Evolutionary conservation across 2,113 vertebrate genomes (phyloP).

Genomic region (Procavia capensis): DNA sequence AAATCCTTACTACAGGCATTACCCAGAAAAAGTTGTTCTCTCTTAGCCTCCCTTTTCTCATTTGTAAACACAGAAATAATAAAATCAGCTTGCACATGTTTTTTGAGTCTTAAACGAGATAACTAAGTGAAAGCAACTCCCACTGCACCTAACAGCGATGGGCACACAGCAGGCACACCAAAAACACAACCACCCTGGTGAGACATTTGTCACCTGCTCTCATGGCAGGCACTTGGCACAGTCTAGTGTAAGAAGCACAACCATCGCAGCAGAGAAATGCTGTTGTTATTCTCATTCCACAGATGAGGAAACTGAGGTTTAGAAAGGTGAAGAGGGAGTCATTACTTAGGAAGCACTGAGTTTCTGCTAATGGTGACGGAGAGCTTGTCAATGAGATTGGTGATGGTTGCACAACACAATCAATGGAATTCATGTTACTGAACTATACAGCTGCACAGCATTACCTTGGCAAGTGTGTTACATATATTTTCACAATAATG

Average conservation of each 20-base stretch:
- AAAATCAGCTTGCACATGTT: not conserved
- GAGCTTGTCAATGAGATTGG: not conserved
- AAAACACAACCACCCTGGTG: not conserved
- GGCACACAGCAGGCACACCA: accelerated
- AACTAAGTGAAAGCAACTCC: not conserved
- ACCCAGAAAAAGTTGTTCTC: not conserved
- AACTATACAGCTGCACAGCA: not conserved
- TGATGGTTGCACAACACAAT: not conserved
- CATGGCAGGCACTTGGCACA: too few relatives aligned
- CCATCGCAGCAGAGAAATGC: not conserved
- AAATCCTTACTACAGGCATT: not conserved
- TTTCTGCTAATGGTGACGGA: not conserved
- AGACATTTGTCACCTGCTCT: not conserved
- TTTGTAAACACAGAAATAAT: not conserved
- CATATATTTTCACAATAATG: not conserved
- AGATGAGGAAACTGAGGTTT: not conserved
- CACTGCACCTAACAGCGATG: not conserved
- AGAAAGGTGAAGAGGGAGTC: not conserved
- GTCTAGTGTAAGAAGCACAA: not conserved
- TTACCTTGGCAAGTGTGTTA: not conserved
- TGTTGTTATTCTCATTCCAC: not conserved
- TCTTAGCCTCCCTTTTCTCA: not conserved
- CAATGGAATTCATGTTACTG: not conserved
- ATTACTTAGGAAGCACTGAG: not conserved
- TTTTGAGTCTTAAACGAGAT: not conserved